Evolutionary conservation across 2,797 vertebrate genomes (phyloP).

Genomic region (Eulemur albifrons): DNA sequence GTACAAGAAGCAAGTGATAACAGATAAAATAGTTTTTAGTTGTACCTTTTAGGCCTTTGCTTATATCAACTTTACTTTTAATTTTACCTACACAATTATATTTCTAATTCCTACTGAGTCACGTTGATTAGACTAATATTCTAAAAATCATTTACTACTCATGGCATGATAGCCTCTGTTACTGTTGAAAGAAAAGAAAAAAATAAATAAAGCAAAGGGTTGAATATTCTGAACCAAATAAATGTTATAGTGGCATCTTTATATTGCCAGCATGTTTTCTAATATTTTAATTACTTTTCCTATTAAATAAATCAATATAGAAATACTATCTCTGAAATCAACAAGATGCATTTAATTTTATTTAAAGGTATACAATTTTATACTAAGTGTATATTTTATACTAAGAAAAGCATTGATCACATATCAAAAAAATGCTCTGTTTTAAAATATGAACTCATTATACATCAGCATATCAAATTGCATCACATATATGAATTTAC

Average conservation of each 20-base stretch:
- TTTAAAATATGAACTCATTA: not conserved
- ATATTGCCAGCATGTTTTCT: not conserved
- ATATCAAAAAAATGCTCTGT: not conserved
- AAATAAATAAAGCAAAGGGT: not conserved
- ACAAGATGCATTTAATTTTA: not conserved
- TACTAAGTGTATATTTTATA: not conserved
- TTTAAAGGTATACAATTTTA: not conserved
- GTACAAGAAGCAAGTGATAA: not conserved
- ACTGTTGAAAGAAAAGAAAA: slow-evolving; percentile 24
- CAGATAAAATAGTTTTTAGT: not conserved
- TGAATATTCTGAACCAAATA: not conserved
- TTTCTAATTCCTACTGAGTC: slow-evolving; percentile 48
- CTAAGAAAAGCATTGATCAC: not conserved
- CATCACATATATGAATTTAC: not conserved
- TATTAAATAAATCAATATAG: not conserved
- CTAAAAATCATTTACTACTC: slow-evolving; percentile 47
- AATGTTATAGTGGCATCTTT: not conserved
- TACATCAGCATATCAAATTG: not conserved
- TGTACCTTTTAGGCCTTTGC: not conserved
- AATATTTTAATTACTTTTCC: not conserved
- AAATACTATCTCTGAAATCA: not conserved
- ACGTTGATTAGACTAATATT: slow-evolving; percentile 18
- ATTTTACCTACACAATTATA: slow-evolving; percentile 21
- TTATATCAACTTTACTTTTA: slow-evolving; percentile 48
- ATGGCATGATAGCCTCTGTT: slow-evolving; percentile 53